Conservation (phyloP, 2,888 invertebrate genomes). For the Cataglyphis livida region DNA sequence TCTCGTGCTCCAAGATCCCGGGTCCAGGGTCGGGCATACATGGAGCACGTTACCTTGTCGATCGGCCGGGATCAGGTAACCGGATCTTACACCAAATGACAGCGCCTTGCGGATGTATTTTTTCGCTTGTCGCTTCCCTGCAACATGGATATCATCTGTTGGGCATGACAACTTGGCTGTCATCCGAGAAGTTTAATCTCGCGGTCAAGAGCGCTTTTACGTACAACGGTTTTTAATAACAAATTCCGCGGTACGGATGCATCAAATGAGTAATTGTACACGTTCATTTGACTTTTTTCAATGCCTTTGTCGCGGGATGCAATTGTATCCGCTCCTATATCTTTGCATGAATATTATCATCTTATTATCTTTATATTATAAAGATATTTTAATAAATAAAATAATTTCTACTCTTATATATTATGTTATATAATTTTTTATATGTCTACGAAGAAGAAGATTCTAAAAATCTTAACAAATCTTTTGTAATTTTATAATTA, state of each 20-base stretch:
- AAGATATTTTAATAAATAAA: background rate
- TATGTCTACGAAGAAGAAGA: too few species aligned
- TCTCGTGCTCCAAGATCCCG: conserved; percentile 18
- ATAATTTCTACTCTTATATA: background rate
- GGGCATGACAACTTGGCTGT: background rate
- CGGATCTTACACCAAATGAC: conserved; percentile 77
- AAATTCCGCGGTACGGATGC: background rate
- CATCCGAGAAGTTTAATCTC: conserved; percentile 18
- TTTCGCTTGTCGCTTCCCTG: conserved; percentile 77
- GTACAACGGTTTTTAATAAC: background rate
- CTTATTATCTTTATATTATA: background rate
- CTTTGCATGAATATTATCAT: background rate
- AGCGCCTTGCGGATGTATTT: conserved; percentile 77
- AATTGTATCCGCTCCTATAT: background rate
- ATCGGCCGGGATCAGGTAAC: conserved; percentile 78
- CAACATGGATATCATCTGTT: background rate
- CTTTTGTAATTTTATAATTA: background rate
- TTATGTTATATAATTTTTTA: too few species aligned
- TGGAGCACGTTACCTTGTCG: conserved; percentile 74
- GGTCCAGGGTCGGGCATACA: conserved; percentile 67
- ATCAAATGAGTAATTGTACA: background rate
- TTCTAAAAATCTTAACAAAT: background rate
- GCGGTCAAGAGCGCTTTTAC: conserved; percentile 7
- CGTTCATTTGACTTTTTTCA: background rate
- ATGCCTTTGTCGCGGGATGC: background rate